Evolutionary conservation across 2,113 vertebrate genomes (phyloP).

Genomic region (Gopherus evgoodei): DNA sequence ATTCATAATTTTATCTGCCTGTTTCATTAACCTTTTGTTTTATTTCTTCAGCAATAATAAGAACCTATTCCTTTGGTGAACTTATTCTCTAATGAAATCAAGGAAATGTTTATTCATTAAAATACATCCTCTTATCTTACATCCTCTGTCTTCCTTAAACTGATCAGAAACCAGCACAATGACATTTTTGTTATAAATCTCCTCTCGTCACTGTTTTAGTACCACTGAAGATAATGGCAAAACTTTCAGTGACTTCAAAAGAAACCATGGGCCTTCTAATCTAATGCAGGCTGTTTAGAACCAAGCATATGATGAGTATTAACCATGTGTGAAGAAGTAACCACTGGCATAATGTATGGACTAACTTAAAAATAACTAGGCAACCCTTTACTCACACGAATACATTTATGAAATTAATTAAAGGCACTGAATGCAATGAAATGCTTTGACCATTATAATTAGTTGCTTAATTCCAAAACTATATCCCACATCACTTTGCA

Average conservation of each 20-base stretch:
- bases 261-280: background rate
- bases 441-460: background rate
- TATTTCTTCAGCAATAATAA: background rate
- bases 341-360: background rate
- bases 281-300: background rate
- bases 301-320: background rate
- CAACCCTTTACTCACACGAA: background rate
- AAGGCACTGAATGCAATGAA: background rate
- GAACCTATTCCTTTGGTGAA: background rate
- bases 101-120: background rate
- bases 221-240: rapidly evolving
- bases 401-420: background rate
- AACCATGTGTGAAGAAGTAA: background rate
- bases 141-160: background rate
- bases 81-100: background rate
- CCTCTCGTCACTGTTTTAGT: background rate
- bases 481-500: background rate
- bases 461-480: background rate
- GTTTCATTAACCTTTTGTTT: background rate
- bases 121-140: background rate
- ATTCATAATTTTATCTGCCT: background rate
- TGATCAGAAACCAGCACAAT: background rate
- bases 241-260: background rate
- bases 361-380: background rate
- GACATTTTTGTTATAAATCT: background rate